These are phyloP conservation scores for Polylopha cassiicola DNA, from an alignment of 2,888 invertebrate species.

Conservation along the genomic window DNA sequence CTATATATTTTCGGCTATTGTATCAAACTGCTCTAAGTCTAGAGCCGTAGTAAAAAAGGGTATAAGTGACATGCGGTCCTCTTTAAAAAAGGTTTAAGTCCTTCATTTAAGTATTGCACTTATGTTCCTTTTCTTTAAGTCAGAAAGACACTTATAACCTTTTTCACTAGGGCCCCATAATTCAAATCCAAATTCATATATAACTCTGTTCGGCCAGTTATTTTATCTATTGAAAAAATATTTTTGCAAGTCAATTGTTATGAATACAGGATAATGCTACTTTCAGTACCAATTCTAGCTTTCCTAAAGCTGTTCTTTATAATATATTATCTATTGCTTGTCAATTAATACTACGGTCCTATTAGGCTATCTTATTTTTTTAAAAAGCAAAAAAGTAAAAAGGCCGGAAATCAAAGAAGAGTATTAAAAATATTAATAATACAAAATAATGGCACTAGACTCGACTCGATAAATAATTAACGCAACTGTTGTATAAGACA, in stretches of 20 bases:
- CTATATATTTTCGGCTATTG: constrained; percentile 61
- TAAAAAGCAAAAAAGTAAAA: constrained; percentile 36
- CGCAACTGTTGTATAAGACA: no score
- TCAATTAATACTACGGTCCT: constrained; percentile 69
- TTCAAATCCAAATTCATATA: constrained; percentile 40
- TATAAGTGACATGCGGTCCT: no score
- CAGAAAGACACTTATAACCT: no score
- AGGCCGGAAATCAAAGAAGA: constrained; percentile 9
- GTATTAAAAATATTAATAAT: no score
- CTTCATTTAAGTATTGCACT: no score
- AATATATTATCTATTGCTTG: constrained; percentile 64
- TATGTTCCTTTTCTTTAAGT: no score
- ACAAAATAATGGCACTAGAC: no score
- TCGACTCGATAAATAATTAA: no score
- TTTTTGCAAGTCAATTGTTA: constrained; percentile 52
- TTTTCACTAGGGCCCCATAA: background rate
- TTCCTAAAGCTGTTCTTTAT: constrained; percentile 64
- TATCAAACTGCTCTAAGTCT: constrained; percentile 58
- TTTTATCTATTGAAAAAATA: constrained; percentile 68
- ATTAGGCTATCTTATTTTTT: constrained; percentile 47
- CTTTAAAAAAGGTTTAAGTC: no score
- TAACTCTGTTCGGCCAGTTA: constrained; percentile 22
- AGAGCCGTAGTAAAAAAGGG: no score
- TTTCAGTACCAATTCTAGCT: constrained; percentile 73
- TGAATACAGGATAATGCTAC: constrained; percentile 59